A percentile compares a stretch with the other conserved stretches of the same genome.
phyloP scores from a whole-genome alignment of 2,797 vertebrate genomes.

The Oceanodroma leucorhoa region DNA sequence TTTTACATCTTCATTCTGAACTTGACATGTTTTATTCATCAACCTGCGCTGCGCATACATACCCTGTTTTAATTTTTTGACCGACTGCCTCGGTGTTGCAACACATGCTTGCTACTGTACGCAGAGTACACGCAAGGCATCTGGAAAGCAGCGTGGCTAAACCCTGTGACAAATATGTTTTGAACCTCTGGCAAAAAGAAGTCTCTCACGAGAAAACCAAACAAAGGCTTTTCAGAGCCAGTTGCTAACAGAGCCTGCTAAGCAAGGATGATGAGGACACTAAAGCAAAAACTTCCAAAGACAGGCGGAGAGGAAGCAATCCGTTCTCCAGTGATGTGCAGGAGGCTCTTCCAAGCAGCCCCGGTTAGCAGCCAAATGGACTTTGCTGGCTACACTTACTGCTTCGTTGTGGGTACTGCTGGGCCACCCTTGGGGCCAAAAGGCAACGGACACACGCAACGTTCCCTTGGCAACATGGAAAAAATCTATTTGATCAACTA shows the following conservation, averaged over 20 bases:
- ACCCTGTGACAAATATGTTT: background rate
- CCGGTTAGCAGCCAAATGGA: background rate
- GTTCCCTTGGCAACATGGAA: background rate
- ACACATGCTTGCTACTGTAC: background rate
- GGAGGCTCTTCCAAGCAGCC: background rate
- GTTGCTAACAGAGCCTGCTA: background rate
- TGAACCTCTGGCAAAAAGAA: background rate
- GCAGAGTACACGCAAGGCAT: background rate
- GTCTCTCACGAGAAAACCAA: background rate
- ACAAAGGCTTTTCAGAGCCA: background rate
- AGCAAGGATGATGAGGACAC: background rate
- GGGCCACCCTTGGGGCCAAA: background rate
- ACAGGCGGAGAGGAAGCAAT: background rate
- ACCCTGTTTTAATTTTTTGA: background rate
- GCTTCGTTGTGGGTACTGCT: background rate
- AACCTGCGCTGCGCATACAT: background rate
- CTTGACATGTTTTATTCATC: fast-evolving
- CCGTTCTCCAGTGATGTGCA: background rate
- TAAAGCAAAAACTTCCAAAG: background rate
- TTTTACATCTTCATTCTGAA: background rate
- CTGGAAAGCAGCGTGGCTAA: constrained; percentile 13
- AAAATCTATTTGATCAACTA: background rate
- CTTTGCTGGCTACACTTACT: background rate
- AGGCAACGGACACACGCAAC: background rate
- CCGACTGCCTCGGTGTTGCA: background rate